A percentile compares a stretch with the other conserved stretches of the same genome.
Evolutionary conservation across 1,140 invertebrate species (phyloP).

Genomic region (Paracyclopina nana): DNA sequence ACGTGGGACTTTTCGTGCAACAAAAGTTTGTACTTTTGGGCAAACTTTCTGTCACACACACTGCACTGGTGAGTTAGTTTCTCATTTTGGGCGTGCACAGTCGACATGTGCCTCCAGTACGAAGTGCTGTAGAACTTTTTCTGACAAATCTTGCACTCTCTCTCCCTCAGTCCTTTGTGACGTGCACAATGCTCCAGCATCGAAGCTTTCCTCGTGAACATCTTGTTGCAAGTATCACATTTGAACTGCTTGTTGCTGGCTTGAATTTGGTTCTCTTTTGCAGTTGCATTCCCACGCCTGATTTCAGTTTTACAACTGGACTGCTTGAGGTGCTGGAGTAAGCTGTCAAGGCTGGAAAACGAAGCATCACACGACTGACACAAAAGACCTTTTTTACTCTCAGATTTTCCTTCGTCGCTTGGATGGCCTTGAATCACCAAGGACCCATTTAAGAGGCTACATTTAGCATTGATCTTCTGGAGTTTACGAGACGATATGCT

Average conservation of each 20-base stretch:
- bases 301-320: no score
- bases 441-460: no score
- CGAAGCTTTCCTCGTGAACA: conserved; percentile 30
- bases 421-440: no score
- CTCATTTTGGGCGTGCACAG: conserved; percentile 1
- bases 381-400: no score
- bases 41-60: background rate
- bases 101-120: background rate
- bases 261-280: conserved; percentile 1
- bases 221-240: conserved; percentile 28
- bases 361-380: no score
- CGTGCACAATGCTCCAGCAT: conserved; percentile 25
- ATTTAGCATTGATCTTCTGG: no score
- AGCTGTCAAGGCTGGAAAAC: no score
- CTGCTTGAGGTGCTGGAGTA: no score
- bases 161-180: background rate
- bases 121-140: conserved; percentile 3
- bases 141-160: background rate
- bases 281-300: no score
- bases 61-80: background rate
- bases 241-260: conserved; percentile 25
- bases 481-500: no score
- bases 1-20: background rate
- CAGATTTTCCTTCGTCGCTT: no score
- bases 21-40: background rate